Base-by-base conservation (phyloP, 1,140 invertebrate species). In the Epicauta chinensis region DNA sequence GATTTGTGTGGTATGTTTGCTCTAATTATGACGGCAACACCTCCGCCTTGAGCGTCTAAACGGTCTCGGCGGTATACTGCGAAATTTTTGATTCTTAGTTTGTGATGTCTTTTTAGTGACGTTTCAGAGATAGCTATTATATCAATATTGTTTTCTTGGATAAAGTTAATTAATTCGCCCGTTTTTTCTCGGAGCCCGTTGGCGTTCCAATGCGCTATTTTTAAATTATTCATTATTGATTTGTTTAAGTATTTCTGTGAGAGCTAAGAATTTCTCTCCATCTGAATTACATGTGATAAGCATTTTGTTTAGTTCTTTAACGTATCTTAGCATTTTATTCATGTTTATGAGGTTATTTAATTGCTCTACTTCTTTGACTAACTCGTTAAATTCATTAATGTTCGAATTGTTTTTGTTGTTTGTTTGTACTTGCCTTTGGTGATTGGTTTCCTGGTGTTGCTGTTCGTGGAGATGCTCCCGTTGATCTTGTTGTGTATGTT, bases 81-180 rank as follows among this genome's bases (percentile, higher is more conserved):
- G 3, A 29, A 49, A n/a, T 40, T 40, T 39, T 17, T 38, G n/a
- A 49, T 40, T 30, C 29, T 39, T 17, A 49, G 12, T 29, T 39
- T 49, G 13, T 49, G n/a, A 7, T 17, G 37, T 30, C 38, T 14
- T 14, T 38, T 31, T 13, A 49, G 11, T 31, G 37, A 38, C 0
- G 46, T 40, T 40, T 40, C 46, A 1, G 36, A 37, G 23, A 49
- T 40, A 3, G 31, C 9, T 0, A 40, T 30, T 13, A 49, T 16
- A 16, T 49, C 46, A 29, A 49, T 31, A 30, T 49, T 38, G 17
- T 49, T 3, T 3, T n/a, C 17, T 9, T n/a, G 17, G 9, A 49
- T 7, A 30, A 49, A 49, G 15, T 38, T 14, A 5, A 39, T 31
- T 31, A 40, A 9, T 9, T 39, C 17, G n/a, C 29, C 46, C 7